A percentile compares a stretch with the other conserved stretches of the same genome.
Conservation (phyloP, 2,797 vertebrate genomes). For the Leptoclinus maculatus region DNA sequence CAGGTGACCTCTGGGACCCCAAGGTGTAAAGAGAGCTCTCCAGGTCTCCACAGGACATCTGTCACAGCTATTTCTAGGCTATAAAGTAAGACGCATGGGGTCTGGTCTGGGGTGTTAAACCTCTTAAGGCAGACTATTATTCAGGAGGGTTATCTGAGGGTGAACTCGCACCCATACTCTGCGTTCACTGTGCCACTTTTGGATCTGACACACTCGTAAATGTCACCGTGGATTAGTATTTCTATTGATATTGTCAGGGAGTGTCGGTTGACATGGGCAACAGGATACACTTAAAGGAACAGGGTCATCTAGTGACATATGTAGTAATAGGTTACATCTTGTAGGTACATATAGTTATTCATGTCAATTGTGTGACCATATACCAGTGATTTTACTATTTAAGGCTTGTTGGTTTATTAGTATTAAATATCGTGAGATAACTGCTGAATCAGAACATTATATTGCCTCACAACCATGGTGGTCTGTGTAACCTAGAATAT, state of each 20-base stretch:
- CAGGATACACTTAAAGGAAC: background rate
- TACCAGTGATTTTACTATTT: constrained; percentile 5
- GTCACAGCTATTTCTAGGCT: constrained; percentile 40
- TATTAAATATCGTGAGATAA: constrained; percentile 11
- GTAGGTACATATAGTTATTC: background rate
- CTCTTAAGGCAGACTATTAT: constrained; percentile 39
- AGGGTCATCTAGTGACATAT: background rate
- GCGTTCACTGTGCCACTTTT: constrained; percentile 29
- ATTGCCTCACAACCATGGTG: constrained; percentile 2
- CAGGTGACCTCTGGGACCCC: constrained; percentile 41
- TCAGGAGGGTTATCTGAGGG: constrained; percentile 45
- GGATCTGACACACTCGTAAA: constrained; percentile 35
- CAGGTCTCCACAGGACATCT: constrained; percentile 30
- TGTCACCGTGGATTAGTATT: constrained; percentile 4
- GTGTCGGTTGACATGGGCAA: background rate
- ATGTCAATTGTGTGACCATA: constrained; percentile 6
- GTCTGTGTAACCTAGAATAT: constrained; percentile 20
- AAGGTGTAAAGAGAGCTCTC: constrained; percentile 31
- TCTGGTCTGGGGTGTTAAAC: constrained; percentile 35
- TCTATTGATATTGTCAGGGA: constrained; percentile 14
- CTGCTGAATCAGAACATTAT: constrained; percentile 8
- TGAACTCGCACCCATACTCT: constrained; percentile 9
- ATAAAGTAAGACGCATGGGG: background rate
- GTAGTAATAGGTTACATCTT: background rate
- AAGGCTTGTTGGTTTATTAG: constrained; percentile 10